Evolutionary conservation across 2,888 invertebrate species (phyloP).

Genomic region (Carabus problematicus): DNA sequence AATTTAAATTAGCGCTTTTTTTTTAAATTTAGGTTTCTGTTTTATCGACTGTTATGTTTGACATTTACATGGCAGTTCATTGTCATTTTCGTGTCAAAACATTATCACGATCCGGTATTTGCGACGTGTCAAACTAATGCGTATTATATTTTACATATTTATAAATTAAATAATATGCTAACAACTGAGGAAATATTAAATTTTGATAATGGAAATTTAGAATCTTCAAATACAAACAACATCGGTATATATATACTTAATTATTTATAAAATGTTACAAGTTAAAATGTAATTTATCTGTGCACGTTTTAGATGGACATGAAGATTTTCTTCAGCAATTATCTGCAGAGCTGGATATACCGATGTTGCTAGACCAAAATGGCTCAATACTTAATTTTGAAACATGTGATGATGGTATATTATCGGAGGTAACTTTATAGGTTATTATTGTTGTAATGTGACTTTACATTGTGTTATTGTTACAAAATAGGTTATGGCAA

Average conservation of each 20-base stretch:
- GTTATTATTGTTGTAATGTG: background rate
- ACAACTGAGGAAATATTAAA: constrained; percentile 38
- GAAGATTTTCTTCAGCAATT: constrained; percentile 57
- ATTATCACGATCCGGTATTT: constrained; percentile 38
- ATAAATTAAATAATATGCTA: constrained; percentile 38
- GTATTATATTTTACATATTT: constrained; percentile 2
- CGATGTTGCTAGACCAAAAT: constrained; percentile 53
- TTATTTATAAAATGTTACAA: constrained; percentile 6
- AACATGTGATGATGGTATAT: constrained; percentile 55
- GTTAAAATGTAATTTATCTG: background rate
- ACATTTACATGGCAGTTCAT: constrained; percentile 2
- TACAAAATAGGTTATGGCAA: constrained; percentile 32
- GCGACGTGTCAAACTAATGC: constrained; percentile 37
- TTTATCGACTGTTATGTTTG: background rate
- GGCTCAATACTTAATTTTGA: constrained; percentile 47
- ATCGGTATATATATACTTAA: constrained; percentile 25
- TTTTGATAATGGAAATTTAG: constrained; percentile 24
- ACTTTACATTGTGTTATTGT: background rate
- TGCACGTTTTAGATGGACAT: constrained; percentile 46
- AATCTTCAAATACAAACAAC: constrained; percentile 31
- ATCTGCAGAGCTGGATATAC: constrained; percentile 56
- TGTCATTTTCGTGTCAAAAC: constrained; percentile 26
- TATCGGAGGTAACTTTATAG: constrained; percentile 51
- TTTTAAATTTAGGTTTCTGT: background rate
- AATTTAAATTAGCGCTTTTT: too few relatives aligned